These are phyloP conservation scores for Oreochromis aureus DNA, from an alignment of 2,113 vertebrate genomes.

Conservation along the genomic window DNA sequence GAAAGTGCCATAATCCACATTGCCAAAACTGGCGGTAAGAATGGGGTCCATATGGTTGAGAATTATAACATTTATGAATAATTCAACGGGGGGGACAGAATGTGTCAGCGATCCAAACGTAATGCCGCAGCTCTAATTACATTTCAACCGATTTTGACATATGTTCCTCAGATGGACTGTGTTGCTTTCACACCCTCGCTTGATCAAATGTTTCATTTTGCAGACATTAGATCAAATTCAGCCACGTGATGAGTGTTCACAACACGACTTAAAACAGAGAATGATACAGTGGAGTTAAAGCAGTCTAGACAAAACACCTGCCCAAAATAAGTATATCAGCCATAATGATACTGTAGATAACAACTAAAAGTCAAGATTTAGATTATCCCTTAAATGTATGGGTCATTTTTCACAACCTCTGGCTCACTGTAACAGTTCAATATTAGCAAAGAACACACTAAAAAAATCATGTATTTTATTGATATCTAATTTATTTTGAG, in stretches of 20 bases:
- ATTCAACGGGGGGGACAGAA: constrained; percentile 6
- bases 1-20: constrained; percentile 38
- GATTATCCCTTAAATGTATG: neutral
- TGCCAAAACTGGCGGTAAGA: constrained; percentile 25
- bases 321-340: neutral
- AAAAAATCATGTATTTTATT: neutral
- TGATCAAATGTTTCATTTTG: constrained; percentile 48
- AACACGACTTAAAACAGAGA: neutral
- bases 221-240: constrained; percentile 17
- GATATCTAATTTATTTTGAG: neutral
- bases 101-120: neutral
- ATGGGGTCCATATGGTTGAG: constrained; percentile 15
- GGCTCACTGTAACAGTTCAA: neutral
- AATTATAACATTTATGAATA: constrained; percentile 54
- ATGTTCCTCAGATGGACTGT: constrained; percentile 28
- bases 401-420: neutral
- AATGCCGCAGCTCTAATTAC: constrained; percentile 28
- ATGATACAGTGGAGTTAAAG: neutral
- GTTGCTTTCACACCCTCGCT: constrained; percentile 10
- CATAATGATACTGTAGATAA: neutral
- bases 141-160: constrained; percentile 30
- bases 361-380: neutral
- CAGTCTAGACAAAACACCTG: neutral
- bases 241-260: neutral
- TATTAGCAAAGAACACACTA: neutral